phyloP scores from a whole-genome alignment of 1,140 invertebrate species.

The Gonatopus flavifemur region DNA sequence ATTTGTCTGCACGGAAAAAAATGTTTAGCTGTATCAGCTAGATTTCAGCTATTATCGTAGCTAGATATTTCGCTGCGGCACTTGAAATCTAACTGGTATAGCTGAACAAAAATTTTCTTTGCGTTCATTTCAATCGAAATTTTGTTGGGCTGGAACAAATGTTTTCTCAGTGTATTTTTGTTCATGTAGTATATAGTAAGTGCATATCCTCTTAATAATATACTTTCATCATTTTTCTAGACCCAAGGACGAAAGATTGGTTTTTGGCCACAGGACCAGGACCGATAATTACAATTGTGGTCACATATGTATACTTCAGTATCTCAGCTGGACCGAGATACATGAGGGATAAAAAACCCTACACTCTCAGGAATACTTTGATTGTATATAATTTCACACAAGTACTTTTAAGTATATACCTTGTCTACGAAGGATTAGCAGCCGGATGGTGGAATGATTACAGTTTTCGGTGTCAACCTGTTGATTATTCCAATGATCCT shows the following conservation, averaged over 20 bases:
- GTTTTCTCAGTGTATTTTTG: no score
- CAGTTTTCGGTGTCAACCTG: constrained; percentile 79
- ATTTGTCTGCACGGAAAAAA: no score
- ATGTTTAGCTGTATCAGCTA: no score
- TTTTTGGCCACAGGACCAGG: constrained; percentile 79
- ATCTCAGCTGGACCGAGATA: constrained; percentile 73
- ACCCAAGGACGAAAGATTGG: constrained; percentile 84
- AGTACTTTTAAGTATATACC: constrained; percentile 71
- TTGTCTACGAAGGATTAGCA: constrained; percentile 68
- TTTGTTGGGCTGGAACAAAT: no score
- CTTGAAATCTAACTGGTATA: no score
- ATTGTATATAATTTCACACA: constrained; percentile 81
- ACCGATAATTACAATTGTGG: constrained; percentile 72
- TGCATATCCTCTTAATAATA: not conserved
- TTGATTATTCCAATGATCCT: constrained; percentile 75
- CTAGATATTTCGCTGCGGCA: no score
- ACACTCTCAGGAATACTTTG: constrained; percentile 73
- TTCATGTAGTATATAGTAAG: constrained; percentile 1
- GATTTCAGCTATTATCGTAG: no score
- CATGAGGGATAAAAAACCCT: constrained; percentile 85
- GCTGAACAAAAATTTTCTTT: no score
- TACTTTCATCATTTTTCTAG: no score
- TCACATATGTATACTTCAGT: constrained; percentile 77
- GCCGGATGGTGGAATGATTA: constrained; percentile 74
- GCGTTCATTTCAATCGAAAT: no score